Base-by-base conservation (phyloP, 2,797 vertebrate genomes). In the Schizopygopsis malacanthus region DNA sequence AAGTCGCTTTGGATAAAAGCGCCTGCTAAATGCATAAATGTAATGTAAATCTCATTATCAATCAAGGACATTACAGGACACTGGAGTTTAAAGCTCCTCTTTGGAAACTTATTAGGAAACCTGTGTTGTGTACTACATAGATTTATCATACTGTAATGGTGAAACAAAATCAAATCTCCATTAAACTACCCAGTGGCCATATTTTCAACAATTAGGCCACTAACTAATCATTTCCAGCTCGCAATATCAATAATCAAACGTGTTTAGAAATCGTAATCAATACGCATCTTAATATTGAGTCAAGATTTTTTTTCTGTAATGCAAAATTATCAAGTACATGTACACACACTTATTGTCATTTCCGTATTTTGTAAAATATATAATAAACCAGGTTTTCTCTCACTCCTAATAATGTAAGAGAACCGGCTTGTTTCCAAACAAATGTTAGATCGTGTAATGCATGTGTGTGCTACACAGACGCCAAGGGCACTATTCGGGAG, bases 401-500 rank as follows among this genome's bases (percentile, higher is more conserved):
- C 45, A 33, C 4, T 47, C n/a, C 0, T 11, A 3, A 6, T 50
- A 11, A 75, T 52, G n/a, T 16, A 73, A 33, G 15, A 75, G 25
- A 50, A 28, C 1, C 18, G 4, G 12, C 47, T 10, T 20, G 11
- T 75, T n/a, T 75, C 45, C 33, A 33, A 45, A 28, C 1, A 9
- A 16, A 33, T 6, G 28, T 8, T 18, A 37, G 54, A 37, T 69
- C 18, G 2, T 13, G 12, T 43, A 9, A 54, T 78, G 54, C 43
- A 6, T 83, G 12, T 41, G 8, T 86, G 65, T 85, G 43, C 28
- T 72, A 1, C 25, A 0, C 93, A 99, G 98, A 99, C 90, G 98
- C 98, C 91, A 99, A 99, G 94, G 98, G 98, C 87, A 97, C 97
- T 56, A 99, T 99, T 92, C 94, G 98, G 89, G 98, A 99, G 95